Base-by-base conservation (phyloP, 1,140 invertebrate species). In the Phortica variegata region DNA sequence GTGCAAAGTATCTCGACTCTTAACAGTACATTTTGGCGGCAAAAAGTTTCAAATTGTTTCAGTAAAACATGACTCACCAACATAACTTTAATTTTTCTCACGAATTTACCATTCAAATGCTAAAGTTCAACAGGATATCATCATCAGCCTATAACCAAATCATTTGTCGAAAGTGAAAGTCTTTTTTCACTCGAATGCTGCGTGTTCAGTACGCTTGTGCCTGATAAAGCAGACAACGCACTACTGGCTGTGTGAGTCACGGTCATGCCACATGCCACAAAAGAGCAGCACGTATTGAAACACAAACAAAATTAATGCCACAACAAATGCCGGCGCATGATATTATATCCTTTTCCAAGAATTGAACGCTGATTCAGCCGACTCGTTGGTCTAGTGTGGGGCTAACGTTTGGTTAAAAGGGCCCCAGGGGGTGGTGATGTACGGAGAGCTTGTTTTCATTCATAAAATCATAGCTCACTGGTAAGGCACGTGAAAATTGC, bases 331-430 rank as follows among this genome's bases (percentile, higher is more conserved):
- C 63, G 52, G 39, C 60, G 60, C 65, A 63, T 61, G 60, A 68
- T 65, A n/a, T n/a, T 52, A 56, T 68, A 68, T 68, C 63, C 63
- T 63, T 68, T 68, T 68, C 63, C 65, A 54, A 60, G 63, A 68
- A 68, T 68, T 36, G 40, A 33, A 18, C 19, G 52, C 54, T 68
- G 63, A 68, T 51, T 68, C 65, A 68, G 65, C 32, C 49, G 39
- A 16, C 21, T 23, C 36, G 19, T 13, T 15, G 34, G 21, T 9
- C 52, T 32, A 26, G 34, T 17, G 32, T 47, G 40, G 52, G 44
- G 49, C 50, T 48, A 40, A 56, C 50, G 16, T 6, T 10, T 34
- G 13, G 12, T 6, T 34, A 15, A 5, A 34, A 34, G 33, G 12
- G 33, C n/a, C n/a, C n/a, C n/a, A n/a, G 33, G 7, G 5, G 7